Evolutionary conservation across 2,797 vertebrate genomes (phyloP).

Genomic region (Halcyon badia): DNA sequence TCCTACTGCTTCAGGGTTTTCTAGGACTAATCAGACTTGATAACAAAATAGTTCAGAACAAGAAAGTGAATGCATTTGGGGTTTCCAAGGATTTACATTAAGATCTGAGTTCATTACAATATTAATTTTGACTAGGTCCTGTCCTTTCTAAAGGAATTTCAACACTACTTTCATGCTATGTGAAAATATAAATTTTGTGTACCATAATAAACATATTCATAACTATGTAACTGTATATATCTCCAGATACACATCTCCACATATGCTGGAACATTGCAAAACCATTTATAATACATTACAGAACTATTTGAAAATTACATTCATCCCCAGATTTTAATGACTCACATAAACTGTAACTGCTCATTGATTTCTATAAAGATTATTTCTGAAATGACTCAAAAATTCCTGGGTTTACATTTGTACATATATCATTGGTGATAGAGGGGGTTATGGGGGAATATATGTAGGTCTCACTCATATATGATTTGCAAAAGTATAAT

Average conservation of each 20-base stretch:
- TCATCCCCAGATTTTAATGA: conserved; percentile 25
- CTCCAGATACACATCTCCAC: conserved; percentile 42
- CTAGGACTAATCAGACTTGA: conserved; percentile 60
- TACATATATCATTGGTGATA: not conserved
- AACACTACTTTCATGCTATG: conserved; percentile 16
- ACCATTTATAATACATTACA: conserved; percentile 43
- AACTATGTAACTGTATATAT: conserved; percentile 47
- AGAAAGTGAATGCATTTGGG: conserved; percentile 57
- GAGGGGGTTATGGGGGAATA: accelerated
- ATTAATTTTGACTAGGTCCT: conserved; percentile 40
- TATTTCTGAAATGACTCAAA: not conserved
- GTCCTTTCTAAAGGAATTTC: conserved; percentile 41
- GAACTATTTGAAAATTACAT: conserved; percentile 19
- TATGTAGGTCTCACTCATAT: not conserved
- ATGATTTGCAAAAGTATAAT: not conserved
- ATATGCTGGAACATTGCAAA: conserved; percentile 5
- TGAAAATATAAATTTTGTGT: conserved; percentile 13
- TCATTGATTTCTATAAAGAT: not conserved
- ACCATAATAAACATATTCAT: conserved; percentile 1
- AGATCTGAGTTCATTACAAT: not conserved
- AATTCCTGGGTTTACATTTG: not conserved
- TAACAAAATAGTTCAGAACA: conserved; percentile 59
- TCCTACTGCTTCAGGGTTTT: conserved; percentile 67
- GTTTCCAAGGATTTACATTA: conserved; percentile 45
- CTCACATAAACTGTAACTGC: not conserved